Evolutionary conservation across 2,888 invertebrate species (phyloP), one percentile per base, ranked within the genome.

Genomic region (Cerceris rybyensis): DNA sequence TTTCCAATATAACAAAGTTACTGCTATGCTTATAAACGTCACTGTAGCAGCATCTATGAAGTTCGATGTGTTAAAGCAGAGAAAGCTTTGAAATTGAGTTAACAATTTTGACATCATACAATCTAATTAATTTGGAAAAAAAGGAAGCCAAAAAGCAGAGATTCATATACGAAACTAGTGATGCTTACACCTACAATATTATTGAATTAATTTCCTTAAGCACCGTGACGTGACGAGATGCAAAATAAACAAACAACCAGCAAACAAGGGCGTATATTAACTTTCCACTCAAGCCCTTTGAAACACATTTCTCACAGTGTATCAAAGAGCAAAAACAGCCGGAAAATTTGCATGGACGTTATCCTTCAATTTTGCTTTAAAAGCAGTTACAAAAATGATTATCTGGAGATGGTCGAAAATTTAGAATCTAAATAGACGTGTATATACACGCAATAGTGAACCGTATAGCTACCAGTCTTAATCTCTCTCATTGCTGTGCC

Each of bases 401-500:
- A 49, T 46, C 11, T n/a, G 28, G 28, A 1, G 13, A 28, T 28
- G 39, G 39, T 63, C 28, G 28, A 28, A 28, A 28, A 1, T 28
- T 28, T 50, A 50, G 17, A 28, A 50, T 13, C 50, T 63, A 63
- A 52, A 63, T 17, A 63, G 61, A 43, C 46, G 14, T 16, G 60
- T 17, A 57, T 9, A 52, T 52, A 52, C n/a, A 11, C 1, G 17
- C 16, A n/a, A 43, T 11, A 6, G 43, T 14, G 42, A 6, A 11
- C 61, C 64, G 52, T 59, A 65, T 13, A 43, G 61, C 49, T 49
- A 66, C 61, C 49, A 66, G 64, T 70, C 70, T 70, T 75, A 75
- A 75, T 75, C 70, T 70, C 70, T 60, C 70, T 70, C 66, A 61
- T 70, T 66, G 57, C 60, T 13, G 65, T 60, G 46, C 61, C 57